Evolutionary conservation across 2,888 invertebrate species (phyloP), one percentile per base, ranked within the genome.

Genomic region (Protodeltote pygarga): DNA sequence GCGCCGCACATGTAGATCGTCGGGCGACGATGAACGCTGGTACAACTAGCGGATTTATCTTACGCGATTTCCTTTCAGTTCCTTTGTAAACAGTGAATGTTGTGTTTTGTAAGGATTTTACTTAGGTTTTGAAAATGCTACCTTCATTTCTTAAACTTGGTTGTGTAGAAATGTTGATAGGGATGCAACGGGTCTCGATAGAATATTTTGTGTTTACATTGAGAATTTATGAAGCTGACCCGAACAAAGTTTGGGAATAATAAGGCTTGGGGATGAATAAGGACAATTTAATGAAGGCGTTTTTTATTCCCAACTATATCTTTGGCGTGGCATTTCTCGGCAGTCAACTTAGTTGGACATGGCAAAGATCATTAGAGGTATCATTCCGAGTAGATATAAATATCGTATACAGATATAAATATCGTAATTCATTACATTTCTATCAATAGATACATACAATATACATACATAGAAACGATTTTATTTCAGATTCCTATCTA

Each of bases 1-100:
- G 69, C 64, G 39, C 58, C 54, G 63, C 67, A 72, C 77, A 77
- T 77, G 77, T 77, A 78, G 77, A 79, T 79, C 72, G 57, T 23
- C 24, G 19, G 39, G 61, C 66, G 69, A 69, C 67, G 75, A 79
- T 77, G 68, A 48, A 47, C 47, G 48, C 13, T 27, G 41, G n/a
- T 44, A 51, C 54, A 51, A 50, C 46, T 19, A 38, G 34, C 16
- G 35, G 47, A 41, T 42, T 63, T 69, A 71, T 64, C 70, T 51
- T 31, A 46, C 13, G 31, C 48, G 48, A 48, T 53, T 65, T 34
- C 27, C 31, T 50, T 59, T 55, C 24, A 46, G 41, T 32, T 48
- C 13, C 29, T 21, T 15, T 35, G 28, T 60, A 25, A 33, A 21
- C 35, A 15, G 11, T 17, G 33, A 24, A 17, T 4, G 9, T 32